phyloP scores from a whole-genome alignment of 2,888 invertebrate genomes.

The Sphaerophoria rueppellii region DNA sequence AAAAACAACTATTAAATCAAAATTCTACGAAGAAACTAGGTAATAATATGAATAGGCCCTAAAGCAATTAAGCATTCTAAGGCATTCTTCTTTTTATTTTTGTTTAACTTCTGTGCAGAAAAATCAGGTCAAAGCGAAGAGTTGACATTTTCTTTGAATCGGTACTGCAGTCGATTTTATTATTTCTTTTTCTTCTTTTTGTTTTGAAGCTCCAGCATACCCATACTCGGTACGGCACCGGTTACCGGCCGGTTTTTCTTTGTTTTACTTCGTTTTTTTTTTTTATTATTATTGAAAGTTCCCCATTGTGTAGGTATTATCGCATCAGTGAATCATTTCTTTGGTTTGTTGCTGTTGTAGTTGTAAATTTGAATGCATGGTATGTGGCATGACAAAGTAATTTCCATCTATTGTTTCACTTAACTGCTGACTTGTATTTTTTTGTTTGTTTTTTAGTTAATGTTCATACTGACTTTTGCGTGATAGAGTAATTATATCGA shows the following conservation, averaged over 20 bases:
- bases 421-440: slow-evolving; percentile 25
- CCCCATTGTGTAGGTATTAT: slow-evolving; percentile 16
- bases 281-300: not conserved
- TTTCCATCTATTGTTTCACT: slow-evolving; percentile 49
- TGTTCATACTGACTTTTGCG: slow-evolving; percentile 19
- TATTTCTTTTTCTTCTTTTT: not conserved
- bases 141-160: slow-evolving; percentile 25
- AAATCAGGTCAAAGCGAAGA: slow-evolving; percentile 21
- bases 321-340: slow-evolving; percentile 48
- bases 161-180: slow-evolving; percentile 12
- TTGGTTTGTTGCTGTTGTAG: slow-evolving; percentile 8
- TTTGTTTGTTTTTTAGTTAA: not conserved
- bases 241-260: slow-evolving; percentile 22
- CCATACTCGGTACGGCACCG: not conserved
- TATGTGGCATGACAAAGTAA: slow-evolving; percentile 52
- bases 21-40: not conserved
- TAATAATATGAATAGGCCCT: not conserved
- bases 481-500: slow-evolving; percentile 28
- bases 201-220: no score
- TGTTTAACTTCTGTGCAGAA: slow-evolving; percentile 2
- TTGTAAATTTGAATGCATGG: slow-evolving; percentile 22
- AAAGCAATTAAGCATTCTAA: slow-evolving; percentile 15
- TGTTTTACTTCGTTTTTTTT: not conserved
- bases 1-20: slow-evolving; percentile 10
- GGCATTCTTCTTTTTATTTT: not conserved